Evolutionary conservation across 2,888 invertebrate genomes (phyloP), one percentile per base, ranked within the genome.

Genomic region (Tinea pellionella): DNA sequence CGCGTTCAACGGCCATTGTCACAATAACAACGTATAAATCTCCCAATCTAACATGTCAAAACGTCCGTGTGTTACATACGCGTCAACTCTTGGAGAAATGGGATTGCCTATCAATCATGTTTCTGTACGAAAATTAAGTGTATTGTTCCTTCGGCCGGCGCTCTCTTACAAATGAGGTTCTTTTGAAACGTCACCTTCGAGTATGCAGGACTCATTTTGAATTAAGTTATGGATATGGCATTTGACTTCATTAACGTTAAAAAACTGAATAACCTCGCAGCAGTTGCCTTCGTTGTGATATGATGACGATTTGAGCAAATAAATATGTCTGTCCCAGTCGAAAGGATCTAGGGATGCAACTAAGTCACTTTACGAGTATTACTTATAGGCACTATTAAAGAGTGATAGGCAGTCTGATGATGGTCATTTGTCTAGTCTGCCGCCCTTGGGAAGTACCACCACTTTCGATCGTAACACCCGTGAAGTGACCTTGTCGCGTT

Each of bases 21-120:
- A 47, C 24, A 29, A 47, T 43, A 47, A 59, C 24, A 66, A 67
- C 63, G 61, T 64, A 76, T 74, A 75, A 75, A 75, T 77, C 74
- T 70, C 68, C 68, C 69, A 70, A 74, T 73, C 68, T 66, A 65
- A 66, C 63, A 65, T 68, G 71, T 74, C 73, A 73, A 71, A 74
- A 70, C 67, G 72, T 69, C 70, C 58, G 29, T 63, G 63, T 63
- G 69, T 71, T 74, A 75, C 76, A 75, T 19, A 24, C 74, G 71
- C 74, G 77, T 77, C 78, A 78, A 69, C 72, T 66, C 67, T 63
- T 56, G 58, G 29, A 59, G 60, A 59, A 61, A 60, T 61, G 62
- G 61, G 75, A 78, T 78, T 71, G 80, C 73, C 78, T 67, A 85
- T 85, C 83, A 79, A 86, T 86, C 86, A 85, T 72, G 63, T 63